Percentiles rank a stretch among this genome's conserved stretches.
These are phyloP conservation scores for Tenthredo amoena DNA, from an alignment of 2,888 invertebrate species.

Conservation along the genomic window DNA sequence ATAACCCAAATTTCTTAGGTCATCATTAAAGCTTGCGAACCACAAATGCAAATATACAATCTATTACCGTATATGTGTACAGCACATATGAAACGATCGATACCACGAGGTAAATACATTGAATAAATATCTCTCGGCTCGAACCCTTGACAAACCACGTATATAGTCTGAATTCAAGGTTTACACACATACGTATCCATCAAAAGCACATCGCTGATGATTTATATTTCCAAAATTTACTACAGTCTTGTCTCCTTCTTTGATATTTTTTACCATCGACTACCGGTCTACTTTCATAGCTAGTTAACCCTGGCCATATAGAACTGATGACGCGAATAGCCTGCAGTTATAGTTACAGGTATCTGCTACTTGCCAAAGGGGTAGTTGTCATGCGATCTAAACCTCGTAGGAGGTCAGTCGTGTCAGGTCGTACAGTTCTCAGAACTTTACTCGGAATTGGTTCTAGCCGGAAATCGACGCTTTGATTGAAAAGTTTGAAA, in stretches of 20 bases:
- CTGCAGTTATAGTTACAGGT: background rate
- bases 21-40: background rate
- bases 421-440: constrained; percentile 33
- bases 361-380: constrained; percentile 31
- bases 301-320: background rate
- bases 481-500: constrained; percentile 40
- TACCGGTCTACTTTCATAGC: background rate
- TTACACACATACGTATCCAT: background rate
- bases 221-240: background rate
- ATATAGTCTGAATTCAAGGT: too few species aligned
- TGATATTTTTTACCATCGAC: background rate
- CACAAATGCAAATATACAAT: background rate
- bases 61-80: background rate
- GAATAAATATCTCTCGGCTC: background rate
- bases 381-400: constrained; percentile 46
- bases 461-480: constrained; percentile 32
- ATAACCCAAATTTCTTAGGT: background rate
- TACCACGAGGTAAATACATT: constrained; percentile 21
- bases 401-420: constrained; percentile 18
- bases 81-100: background rate
- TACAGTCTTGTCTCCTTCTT: background rate
- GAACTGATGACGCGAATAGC: constrained; percentile 22
- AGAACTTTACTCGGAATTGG: constrained; percentile 34
- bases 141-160: background rate
- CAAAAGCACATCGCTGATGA: background rate